Evolutionary conservation across 2,888 invertebrate species (phyloP), one percentile per base, ranked within the genome.

Genomic region (Lithophane socia): DNA sequence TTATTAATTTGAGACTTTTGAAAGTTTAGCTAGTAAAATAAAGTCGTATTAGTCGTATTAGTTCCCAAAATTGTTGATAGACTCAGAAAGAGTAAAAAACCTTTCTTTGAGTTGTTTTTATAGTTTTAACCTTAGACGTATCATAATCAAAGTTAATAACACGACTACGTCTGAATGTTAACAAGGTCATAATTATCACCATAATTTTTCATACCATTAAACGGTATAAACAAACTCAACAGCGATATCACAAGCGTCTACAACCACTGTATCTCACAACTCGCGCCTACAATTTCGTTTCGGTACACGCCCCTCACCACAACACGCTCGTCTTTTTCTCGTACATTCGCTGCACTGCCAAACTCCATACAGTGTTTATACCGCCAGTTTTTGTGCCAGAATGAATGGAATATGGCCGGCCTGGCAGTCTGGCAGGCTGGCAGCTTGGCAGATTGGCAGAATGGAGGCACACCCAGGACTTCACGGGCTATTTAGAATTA

Each of bases 281-380:
- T 81, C 47, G 42, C 8, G 24, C 79, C 77, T 65, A 8, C 12
- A 58, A 44, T 60, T 70, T 67, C 65, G 77, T 80, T 79, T 76
- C 71, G 79, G 77, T 82, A 75, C 80, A 68, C 87, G 82, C 85
- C 86, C 84, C 88, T 87, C 88, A 83, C 90, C 90, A 86, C 91
- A 90, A 90, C 89, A 88, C 84, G 87, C 89, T 89, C 87, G 87
- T 92, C 91, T 92, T 93, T 93, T 92, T 91, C 91, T 88, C 87
- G 82, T 90, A 85, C 85, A 88, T 82, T 89, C 87, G 90, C 82
- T 87, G 89, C 87, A 86, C 90, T 92, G 92, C 92, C 93, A 92
- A 92, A 89, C 91, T 89, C 86, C 88, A 87, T 89, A 88, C 90
- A 86, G 75, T 87, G 87, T 89, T 87, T 88, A 83, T 86, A 77